Percentiles rank a stretch among this genome's conserved stretches.
These are phyloP conservation scores for Callosobruchus maculatus DNA, from an alignment of 2,888 invertebrate species.

Conservation along the genomic window DNA sequence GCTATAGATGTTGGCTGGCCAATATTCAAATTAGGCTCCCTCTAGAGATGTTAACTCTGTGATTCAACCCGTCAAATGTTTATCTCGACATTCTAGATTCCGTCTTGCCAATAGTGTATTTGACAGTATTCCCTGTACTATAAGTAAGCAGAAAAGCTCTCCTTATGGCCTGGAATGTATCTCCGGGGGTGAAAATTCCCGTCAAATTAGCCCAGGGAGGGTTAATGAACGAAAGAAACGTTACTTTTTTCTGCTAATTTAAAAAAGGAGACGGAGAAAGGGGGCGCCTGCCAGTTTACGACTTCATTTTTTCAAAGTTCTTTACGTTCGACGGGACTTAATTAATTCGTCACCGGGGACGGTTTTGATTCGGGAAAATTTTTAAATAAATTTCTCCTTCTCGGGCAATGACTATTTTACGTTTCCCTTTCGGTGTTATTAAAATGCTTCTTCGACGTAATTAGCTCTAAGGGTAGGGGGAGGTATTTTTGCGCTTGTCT, in stretches of 20 bases:
- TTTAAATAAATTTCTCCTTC: slow-evolving; percentile 43
- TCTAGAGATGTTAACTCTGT: too few species aligned
- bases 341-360: slow-evolving; percentile 49
- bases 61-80: too few species aligned
- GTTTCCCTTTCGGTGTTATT: slow-evolving; percentile 29
- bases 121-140: background rate
- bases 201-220: slow-evolving; percentile 51
- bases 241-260: slow-evolving; percentile 51
- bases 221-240: slow-evolving; percentile 52
- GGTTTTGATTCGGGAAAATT: slow-evolving; percentile 33
- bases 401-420: slow-evolving; percentile 42
- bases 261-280: slow-evolving; percentile 42
- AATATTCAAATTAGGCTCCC: too few species aligned
- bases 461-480: background rate
- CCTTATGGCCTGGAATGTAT: slow-evolving; percentile 6
- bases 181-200: slow-evolving; percentile 47
- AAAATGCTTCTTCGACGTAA: background rate
- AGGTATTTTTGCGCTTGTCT: background rate
- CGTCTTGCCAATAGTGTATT: too few species aligned
- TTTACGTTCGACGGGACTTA: slow-evolving; percentile 39
- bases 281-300: background rate
- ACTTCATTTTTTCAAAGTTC: background rate
- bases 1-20: too few species aligned
- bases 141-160: background rate
- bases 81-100: too few species aligned